These are phyloP conservation scores for Phocides pigmalion DNA, from an alignment of 1,140 invertebrate genomes.

Conservation along the genomic window DNA sequence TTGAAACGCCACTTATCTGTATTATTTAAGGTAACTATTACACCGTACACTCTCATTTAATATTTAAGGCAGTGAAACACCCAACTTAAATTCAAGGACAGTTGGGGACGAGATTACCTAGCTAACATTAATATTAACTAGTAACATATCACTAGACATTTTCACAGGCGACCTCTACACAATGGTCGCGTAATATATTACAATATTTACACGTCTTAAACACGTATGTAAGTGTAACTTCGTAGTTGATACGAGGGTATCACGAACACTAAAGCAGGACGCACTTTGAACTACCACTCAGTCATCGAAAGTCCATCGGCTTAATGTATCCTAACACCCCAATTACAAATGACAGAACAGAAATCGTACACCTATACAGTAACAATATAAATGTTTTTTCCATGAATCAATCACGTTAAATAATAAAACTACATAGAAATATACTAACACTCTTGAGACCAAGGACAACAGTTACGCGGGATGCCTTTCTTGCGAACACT, in stretches of 20 bases:
- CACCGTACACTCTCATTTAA: slow-evolving; percentile 68
- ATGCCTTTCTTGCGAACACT: slow-evolving; percentile 58
- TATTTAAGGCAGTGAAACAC: slow-evolving; percentile 83
- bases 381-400: slow-evolving; percentile 75
- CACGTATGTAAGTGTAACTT: slow-evolving; percentile 63
- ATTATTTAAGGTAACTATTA: slow-evolving; percentile 79
- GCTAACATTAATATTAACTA: slow-evolving; percentile 81
- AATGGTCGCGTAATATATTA: slow-evolving; percentile 76
- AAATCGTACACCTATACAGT: slow-evolving; percentile 76
- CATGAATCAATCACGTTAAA: slow-evolving; percentile 69
- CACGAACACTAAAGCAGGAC: slow-evolving; percentile 70
- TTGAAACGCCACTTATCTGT: slow-evolving; percentile 74
- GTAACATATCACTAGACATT: slow-evolving; percentile 81
- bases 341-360: slow-evolving; percentile 70
- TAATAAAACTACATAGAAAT: slow-evolving; percentile 76
- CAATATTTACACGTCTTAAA: slow-evolving; percentile 82
- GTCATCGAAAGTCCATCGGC: slow-evolving; percentile 82
- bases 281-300: slow-evolving; percentile 67
- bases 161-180: slow-evolving; percentile 78
- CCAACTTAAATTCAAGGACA: slow-evolving; percentile 80
- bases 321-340: slow-evolving; percentile 71
- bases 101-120: slow-evolving; percentile 82
- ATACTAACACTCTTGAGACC: slow-evolving; percentile 73
- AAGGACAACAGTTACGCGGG: slow-evolving; percentile 59
- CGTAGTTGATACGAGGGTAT: slow-evolving; percentile 56